Percentiles rank a stretch among this genome's conserved stretches.
Evolutionary conservation across 2,113 vertebrate genomes (phyloP).

Genomic region (Microtus pennsylvanicus): DNA sequence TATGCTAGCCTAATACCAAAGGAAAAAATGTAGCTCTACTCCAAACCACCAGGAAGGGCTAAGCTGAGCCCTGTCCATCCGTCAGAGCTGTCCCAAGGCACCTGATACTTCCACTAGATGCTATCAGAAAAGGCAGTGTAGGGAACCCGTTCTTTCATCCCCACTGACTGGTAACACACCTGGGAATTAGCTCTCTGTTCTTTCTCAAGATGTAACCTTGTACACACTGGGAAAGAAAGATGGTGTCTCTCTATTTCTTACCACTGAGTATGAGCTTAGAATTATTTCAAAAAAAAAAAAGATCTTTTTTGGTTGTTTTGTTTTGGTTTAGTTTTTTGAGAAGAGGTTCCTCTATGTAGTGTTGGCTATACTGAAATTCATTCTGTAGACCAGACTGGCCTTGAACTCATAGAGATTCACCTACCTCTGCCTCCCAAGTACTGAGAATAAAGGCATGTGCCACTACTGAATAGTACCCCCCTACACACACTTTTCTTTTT

Average conservation of each 20-base stretch:
- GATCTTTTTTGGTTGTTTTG: too few relatives aligned
- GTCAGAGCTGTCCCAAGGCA: background rate
- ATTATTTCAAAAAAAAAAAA: background rate
- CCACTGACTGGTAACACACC: background rate
- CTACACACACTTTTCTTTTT: background rate
- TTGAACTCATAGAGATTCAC: too few relatives aligned
- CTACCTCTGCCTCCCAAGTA: too few relatives aligned
- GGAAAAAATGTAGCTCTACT: background rate
- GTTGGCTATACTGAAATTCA: too few relatives aligned
- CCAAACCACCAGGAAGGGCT: background rate
- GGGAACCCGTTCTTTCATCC: accelerated
- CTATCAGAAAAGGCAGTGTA: background rate
- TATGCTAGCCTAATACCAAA: background rate
- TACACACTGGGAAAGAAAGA: background rate
- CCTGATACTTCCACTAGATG: too few relatives aligned
- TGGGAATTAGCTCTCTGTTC: background rate
- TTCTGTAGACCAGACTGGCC: too few relatives aligned
- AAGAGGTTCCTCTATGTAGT: too few relatives aligned
- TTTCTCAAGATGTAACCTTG: background rate
- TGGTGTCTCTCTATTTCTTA: background rate
- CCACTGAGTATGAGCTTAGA: background rate
- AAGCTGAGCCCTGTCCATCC: background rate
- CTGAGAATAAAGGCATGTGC: background rate
- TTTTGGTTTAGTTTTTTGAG: too few relatives aligned
- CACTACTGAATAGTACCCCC: background rate